These are phyloP conservation scores for Nezara viridula DNA, from an alignment of 2,888 invertebrate species.

Conservation along the genomic window DNA sequence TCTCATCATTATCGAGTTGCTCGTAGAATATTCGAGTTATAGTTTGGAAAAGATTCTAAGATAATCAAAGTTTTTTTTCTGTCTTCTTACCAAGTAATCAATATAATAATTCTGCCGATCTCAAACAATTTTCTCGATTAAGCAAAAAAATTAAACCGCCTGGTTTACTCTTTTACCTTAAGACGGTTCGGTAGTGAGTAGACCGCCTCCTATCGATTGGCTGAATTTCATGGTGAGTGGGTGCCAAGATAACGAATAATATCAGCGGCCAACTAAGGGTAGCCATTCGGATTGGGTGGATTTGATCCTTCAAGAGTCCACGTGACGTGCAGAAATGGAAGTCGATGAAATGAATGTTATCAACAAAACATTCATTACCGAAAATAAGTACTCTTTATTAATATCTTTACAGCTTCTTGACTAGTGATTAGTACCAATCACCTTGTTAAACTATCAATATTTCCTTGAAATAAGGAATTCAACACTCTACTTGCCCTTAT, in stretches of 20 bases:
- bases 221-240: not conserved
- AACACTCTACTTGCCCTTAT: no score
- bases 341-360: not conserved
- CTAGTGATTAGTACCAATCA: no score
- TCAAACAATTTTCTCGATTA: not conserved
- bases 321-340: not conserved
- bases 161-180: not conserved
- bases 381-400: no score
- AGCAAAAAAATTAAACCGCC: not conserved
- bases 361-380: not conserved
- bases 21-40: not conserved
- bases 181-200: not conserved
- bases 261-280: not conserved
- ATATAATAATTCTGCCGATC: not conserved
- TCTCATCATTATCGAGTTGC: no score
- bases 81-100: not conserved
- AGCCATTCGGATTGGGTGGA: not conserved
- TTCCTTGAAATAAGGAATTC: no score
- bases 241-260: not conserved
- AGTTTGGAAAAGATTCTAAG: not conserved
- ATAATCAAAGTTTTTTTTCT: not conserved
- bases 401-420: no score
- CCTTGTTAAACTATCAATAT: no score
- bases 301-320: not conserved
- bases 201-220: not conserved